phyloP scores from a whole-genome alignment of 2,113 vertebrate genomes.

The Phylloscopus trochiloides region DNA sequence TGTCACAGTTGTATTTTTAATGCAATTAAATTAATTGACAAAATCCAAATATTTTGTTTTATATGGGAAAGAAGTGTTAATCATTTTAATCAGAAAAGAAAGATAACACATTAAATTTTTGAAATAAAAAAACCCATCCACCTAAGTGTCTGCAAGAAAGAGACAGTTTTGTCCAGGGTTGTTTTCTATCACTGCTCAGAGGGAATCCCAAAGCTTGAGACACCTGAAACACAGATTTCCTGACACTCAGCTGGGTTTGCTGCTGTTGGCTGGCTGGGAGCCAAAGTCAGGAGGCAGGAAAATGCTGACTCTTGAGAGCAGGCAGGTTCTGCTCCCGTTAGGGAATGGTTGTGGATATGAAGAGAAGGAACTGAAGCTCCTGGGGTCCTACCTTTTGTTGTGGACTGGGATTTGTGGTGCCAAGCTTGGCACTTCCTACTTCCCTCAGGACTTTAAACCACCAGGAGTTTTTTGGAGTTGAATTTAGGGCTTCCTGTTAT shows the following conservation, averaged over 20 bases:
- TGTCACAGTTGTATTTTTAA: not conserved
- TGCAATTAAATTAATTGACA: not conserved
- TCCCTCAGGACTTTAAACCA: not conserved
- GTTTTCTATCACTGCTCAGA: not conserved
- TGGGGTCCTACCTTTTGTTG: not conserved
- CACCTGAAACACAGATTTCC: not conserved
- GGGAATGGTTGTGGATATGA: not conserved
- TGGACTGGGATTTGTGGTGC: not conserved
- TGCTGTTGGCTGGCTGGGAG: not conserved
- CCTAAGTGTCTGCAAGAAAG: not conserved
- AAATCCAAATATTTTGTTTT: not conserved
- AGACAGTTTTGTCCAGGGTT: not conserved
- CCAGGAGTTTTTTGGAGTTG: not conserved
- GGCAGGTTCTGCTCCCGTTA: not conserved
- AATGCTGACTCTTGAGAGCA: not conserved
- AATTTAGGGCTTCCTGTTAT: not conserved
- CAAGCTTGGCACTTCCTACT: not conserved
- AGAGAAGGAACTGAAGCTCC: not conserved
- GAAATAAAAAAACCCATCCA: not conserved
- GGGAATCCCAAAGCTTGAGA: not conserved
- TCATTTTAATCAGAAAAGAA: not conserved
- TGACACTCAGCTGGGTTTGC: not conserved
- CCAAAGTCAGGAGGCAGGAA: not conserved
- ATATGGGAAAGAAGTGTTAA: not conserved
- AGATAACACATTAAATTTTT: not conserved